A percentile compares a stretch with the other conserved stretches of the same genome.
phyloP scores from a whole-genome alignment of 35 echinoderm and acorn worm species.

The Hemicentrotus pulcherrimus region DNA sequence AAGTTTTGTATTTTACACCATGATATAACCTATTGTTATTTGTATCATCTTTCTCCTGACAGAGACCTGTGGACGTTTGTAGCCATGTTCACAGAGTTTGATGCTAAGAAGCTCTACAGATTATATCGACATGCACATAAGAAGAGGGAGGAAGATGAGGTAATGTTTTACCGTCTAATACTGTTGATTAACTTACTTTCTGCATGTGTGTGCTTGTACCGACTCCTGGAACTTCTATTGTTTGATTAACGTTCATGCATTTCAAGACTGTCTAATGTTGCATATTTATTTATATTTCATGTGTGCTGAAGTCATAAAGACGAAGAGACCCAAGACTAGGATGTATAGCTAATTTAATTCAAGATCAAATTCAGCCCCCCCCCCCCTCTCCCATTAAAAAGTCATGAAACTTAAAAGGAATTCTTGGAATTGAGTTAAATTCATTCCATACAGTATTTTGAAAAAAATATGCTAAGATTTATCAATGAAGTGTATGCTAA shows the following conservation, averaged over 20 bases:
- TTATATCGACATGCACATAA: constrained; percentile 91
- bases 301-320: background rate
- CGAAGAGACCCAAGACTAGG: background rate
- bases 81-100: constrained; percentile 97
- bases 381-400: too few species aligned
- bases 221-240: background rate
- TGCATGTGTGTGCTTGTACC: background rate
- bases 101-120: constrained; percentile 94
- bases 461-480: too few species aligned
- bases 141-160: constrained; percentile 87
- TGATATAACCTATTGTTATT: background rate
- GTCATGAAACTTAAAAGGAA: too few species aligned
- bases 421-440: too few species aligned
- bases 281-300: background rate
- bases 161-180: background rate
- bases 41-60: constrained; percentile 7
- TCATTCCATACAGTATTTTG: too few species aligned
- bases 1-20: background rate
- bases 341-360: background rate
- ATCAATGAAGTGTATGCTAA: background rate
- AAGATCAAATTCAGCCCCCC: background rate
- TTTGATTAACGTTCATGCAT: background rate
- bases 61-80: constrained; percentile 99
- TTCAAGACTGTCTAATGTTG: background rate
- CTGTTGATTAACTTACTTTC: background rate